Percentiles rank a stretch among this genome's conserved stretches.
Conservation (phyloP, 2,113 vertebrate species). For the Rhea americana region DNA sequence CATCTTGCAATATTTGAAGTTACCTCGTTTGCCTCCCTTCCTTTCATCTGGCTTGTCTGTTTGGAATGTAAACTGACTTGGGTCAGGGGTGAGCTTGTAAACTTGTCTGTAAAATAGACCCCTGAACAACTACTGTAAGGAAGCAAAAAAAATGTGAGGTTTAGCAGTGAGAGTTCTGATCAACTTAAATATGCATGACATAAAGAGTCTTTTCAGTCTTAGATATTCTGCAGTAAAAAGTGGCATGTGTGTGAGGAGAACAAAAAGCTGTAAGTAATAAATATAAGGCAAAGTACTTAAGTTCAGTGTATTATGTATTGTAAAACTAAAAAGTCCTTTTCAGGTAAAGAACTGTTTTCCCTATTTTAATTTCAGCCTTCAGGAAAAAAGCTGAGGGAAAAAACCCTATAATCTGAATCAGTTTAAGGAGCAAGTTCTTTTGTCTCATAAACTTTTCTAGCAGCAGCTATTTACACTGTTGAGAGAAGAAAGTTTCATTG, state of each 20-base stretch:
- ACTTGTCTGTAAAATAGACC: neutral
- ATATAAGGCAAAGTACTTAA: neutral
- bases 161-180: neutral
- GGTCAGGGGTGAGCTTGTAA: slow-evolving; percentile 42
- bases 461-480: neutral
- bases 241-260: accelerated
- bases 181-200: neutral
- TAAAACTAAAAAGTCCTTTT: neutral
- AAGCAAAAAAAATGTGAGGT: neutral
- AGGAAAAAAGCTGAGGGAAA: neutral
- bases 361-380: neutral
- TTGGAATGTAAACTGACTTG: slow-evolving; percentile 42
- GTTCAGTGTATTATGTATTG: neutral
- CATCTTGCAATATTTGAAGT: neutral
- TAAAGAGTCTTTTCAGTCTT: neutral
- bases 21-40: neutral
- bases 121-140: neutral
- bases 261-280: too few species aligned
- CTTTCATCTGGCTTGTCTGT: slow-evolving; percentile 33
- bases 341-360: neutral
- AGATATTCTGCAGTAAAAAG: neutral
- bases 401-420: too few species aligned
- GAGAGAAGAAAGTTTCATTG: neutral
- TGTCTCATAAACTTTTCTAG: neutral
- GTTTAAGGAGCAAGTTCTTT: neutral